Evolutionary conservation across 2,113 vertebrate species (phyloP).

Genomic region (Indicator indicator): DNA sequence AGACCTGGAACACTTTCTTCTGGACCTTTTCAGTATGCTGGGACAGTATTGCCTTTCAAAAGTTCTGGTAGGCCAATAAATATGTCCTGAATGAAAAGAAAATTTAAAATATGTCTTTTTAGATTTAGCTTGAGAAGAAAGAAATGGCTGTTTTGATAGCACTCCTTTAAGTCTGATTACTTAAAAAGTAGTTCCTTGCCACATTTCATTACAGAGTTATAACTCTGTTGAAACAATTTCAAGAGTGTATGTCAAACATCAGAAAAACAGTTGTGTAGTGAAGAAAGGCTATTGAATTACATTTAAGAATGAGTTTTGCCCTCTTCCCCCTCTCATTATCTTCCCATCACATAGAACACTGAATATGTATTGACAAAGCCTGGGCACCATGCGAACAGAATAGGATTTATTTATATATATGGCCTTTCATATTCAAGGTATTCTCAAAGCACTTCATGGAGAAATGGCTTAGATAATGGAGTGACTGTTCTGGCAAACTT

Average conservation of each 20-base stretch:
- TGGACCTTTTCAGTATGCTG: not conserved
- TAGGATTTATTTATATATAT: conserved; percentile 68
- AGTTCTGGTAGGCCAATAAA: not conserved
- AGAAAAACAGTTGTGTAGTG: not conserved
- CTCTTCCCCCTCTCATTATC: conserved; percentile 7
- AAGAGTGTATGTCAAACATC: not conserved
- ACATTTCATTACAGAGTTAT: conserved; percentile 8
- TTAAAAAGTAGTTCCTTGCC: not conserved
- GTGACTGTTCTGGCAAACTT: conserved; percentile 67
- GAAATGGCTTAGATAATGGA: conserved; percentile 71
- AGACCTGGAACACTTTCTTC: not conserved
- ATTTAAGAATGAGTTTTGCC: not conserved
- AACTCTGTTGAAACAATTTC: not conserved
- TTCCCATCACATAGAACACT: conserved; percentile 23
- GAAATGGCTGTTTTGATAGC: not conserved
- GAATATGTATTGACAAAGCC: conserved; percentile 66
- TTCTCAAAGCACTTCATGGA: conserved; percentile 68
- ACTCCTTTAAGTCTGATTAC: not conserved
- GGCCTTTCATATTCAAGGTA: conserved; percentile 70
- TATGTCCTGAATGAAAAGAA: rapidly evolving
- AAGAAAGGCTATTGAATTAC: conserved; percentile 10
- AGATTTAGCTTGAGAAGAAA: not conserved
- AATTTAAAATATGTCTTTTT: not conserved
- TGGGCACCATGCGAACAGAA: conserved; percentile 53
- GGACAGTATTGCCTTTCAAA: not conserved